These are phyloP conservation scores for Cygnus atratus DNA, from an alignment of 2,113 vertebrate genomes.

Conservation along the genomic window DNA sequence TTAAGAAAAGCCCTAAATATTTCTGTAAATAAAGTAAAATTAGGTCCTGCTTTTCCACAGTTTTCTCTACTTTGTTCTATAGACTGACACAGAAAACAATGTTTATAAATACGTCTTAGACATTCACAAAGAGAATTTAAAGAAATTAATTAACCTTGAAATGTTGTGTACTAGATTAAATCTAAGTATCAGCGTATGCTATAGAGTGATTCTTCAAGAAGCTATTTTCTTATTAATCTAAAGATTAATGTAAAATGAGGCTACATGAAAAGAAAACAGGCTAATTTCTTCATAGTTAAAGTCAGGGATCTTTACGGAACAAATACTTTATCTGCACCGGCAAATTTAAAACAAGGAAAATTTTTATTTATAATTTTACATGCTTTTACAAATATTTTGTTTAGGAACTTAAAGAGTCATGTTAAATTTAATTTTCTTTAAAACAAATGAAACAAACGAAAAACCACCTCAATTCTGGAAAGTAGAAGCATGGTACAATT, in stretches of 20 bases:
- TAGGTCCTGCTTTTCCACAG: not conserved
- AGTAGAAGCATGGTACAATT: accelerated
- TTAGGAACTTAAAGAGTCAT: not conserved
- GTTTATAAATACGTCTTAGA: not conserved
- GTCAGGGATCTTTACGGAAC: not conserved
- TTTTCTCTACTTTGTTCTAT: not conserved
- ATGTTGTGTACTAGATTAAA: not conserved
- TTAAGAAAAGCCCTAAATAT: not conserved
- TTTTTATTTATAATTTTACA: not conserved
- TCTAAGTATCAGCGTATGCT: not conserved
- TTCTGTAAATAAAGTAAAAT: not conserved
- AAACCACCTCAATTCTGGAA: not conserved
- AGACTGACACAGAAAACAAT: not conserved
- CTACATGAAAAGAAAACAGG: not conserved
- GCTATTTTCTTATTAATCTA: not conserved
- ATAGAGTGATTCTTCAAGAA: not conserved
- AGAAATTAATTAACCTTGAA: not conserved
- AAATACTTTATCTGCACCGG: not conserved
- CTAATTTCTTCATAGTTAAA: not conserved
- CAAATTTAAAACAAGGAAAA: not conserved
- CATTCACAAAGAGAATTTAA: not conserved
- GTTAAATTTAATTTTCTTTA: accelerated
- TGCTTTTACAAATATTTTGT: not conserved
- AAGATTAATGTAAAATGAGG: not conserved
- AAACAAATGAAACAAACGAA: not conserved